A percentile compares a stretch with the other conserved stretches of the same genome.
Evolutionary conservation across 2,888 invertebrate genomes (phyloP).

Genomic region (Psococerastis gibbosa): DNA sequence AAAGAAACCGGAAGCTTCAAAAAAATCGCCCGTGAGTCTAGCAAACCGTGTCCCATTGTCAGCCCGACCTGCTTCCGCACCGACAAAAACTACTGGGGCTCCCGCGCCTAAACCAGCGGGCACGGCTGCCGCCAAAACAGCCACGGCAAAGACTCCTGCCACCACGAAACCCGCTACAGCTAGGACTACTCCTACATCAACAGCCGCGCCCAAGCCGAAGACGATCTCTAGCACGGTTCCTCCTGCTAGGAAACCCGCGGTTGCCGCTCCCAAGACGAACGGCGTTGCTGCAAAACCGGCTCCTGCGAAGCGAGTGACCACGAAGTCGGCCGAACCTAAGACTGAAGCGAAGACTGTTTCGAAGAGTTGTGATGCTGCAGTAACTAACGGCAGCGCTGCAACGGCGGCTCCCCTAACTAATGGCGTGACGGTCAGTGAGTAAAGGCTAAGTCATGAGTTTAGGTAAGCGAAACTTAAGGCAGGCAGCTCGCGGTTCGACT

Average conservation of each 20-base stretch:
- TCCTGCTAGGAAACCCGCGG: not conserved
- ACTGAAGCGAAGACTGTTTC: conserved; percentile 7
- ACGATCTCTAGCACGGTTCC: not conserved
- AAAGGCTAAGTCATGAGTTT: no score
- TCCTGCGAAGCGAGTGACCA: not conserved
- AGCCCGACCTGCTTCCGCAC: conserved; percentile 2
- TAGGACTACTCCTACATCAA: not conserved
- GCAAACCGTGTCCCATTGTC: conserved; percentile 3
- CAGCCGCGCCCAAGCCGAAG: not conserved
- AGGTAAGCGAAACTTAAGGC: no score
- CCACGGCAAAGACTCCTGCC: not conserved
- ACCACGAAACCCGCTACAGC: not conserved
- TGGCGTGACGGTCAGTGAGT: no score
- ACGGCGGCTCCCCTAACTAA: no score
- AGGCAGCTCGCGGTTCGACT: no score
- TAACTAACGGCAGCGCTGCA: not conserved
- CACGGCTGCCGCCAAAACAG: not conserved
- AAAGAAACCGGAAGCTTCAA: not conserved
- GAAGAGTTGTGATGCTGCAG: not conserved
- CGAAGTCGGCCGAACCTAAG: not conserved
- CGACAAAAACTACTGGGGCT: not conserved
- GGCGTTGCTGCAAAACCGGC: not conserved
- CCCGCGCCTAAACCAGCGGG: not conserved
- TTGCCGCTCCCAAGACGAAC: conserved; percentile 6
- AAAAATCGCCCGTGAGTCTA: not conserved